Evolutionary conservation across 2,888 invertebrate species (phyloP).

Genomic region (Stenoptilia bipunctidactyla): DNA sequence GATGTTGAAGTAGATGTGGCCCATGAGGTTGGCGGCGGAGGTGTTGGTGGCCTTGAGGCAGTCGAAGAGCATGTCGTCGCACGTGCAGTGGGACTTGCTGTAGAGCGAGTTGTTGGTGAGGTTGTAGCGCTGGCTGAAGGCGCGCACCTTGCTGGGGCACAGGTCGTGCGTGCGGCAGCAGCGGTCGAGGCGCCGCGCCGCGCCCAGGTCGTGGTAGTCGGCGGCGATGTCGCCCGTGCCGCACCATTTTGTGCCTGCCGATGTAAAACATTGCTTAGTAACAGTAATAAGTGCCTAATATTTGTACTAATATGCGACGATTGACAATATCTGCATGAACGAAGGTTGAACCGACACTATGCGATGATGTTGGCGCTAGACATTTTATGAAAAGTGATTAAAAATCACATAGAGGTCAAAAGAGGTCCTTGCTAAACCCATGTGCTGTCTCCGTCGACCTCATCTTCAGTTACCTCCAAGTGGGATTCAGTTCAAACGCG

Average conservation of each 20-base stretch:
- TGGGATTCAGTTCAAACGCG: no score
- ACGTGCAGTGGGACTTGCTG: conserved; percentile 90
- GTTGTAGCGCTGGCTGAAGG: conserved; percentile 81
- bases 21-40: conserved; percentile 82
- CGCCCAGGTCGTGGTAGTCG: conserved; percentile 87
- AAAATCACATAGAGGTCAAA: no score
- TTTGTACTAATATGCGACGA: no score
- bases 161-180: conserved; percentile 94
- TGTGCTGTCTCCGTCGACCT: no score
- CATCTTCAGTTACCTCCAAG: no score
- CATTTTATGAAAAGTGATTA: no score
- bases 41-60: conserved; percentile 84
- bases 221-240: conserved; percentile 90
- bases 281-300: no score
- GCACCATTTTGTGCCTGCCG: conserved; percentile 93
- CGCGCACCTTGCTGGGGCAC: conserved; percentile 85
- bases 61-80: conserved; percentile 85
- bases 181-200: conserved; percentile 77
- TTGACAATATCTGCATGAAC: no score
- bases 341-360: no score
- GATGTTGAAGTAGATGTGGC: conserved; percentile 88
- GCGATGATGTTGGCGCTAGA: no score
- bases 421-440: no score
- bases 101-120: conserved; percentile 87
- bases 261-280: no score